Evolutionary conservation across 2,113 vertebrate genomes (phyloP).

Genomic region (Callaeas wilsoni): DNA sequence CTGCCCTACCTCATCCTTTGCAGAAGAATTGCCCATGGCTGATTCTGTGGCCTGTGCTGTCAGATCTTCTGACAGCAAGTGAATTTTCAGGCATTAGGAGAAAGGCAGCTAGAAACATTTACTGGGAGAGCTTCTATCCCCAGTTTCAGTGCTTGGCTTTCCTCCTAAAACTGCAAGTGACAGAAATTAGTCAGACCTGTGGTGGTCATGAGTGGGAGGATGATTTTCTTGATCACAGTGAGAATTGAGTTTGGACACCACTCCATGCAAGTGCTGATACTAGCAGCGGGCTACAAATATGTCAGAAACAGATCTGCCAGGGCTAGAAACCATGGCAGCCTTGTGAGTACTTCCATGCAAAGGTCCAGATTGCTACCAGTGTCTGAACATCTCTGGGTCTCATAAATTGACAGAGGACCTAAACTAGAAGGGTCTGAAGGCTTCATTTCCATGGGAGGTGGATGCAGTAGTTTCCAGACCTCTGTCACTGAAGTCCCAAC

Average conservation of each 20-base stretch:
- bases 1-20: not conserved
- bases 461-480: not conserved
- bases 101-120: not conserved
- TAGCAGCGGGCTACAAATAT: fast-evolving
- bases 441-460: not conserved
- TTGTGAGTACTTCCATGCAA: not conserved
- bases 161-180: not conserved
- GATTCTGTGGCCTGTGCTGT: not conserved
- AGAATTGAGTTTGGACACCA: not conserved
- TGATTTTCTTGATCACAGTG: not conserved
- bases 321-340: not conserved
- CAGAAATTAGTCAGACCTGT: not conserved
- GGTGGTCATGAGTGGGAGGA: not conserved
- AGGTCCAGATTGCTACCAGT: not conserved
- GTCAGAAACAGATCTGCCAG: not conserved
- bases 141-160: not conserved
- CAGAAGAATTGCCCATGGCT: not conserved
- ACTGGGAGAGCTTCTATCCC: not conserved
- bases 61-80: not conserved
- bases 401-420: not conserved
- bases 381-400: not conserved
- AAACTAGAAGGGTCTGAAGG: not conserved
- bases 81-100: not conserved
- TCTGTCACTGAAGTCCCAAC: fast-evolving
- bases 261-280: fast-evolving